Percentiles rank a stretch among this genome's conserved stretches.
Conservation (phyloP, 2,888 invertebrate genomes). For the Euplagia quadripunctaria region DNA sequence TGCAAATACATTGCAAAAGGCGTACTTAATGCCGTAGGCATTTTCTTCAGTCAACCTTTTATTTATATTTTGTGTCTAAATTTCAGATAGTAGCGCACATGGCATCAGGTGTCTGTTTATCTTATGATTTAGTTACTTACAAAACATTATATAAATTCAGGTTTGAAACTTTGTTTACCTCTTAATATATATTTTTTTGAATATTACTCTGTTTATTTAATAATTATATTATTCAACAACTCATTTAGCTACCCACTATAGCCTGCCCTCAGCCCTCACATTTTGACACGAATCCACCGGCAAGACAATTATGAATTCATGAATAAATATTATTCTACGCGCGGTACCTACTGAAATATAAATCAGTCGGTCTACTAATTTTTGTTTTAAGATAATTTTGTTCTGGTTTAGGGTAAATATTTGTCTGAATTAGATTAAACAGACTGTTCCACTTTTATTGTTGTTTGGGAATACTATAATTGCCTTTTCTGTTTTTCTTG, state of each 20-base stretch:
- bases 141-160: no score
- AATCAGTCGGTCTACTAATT: neutral
- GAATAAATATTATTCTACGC: neutral
- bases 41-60: no score
- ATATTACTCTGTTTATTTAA: slow-evolving; percentile 2
- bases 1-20: no score
- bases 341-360: neutral
- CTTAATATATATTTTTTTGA: no score
- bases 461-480: neutral
- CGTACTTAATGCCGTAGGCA: no score
- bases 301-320: neutral
- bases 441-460: neutral
- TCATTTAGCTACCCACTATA: neutral
- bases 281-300: neutral
- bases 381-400: neutral
- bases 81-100: no score
- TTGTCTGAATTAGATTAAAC: neutral
- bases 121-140: no score
- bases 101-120: no score
- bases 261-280: neutral
- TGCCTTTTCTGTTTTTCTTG: neutral
- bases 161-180: no score
- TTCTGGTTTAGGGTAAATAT: neutral
- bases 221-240: neutral
- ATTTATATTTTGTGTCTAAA: no score